A percentile compares a stretch with the other conserved stretches of the same genome.
Evolutionary conservation across 2,113 vertebrate genomes (phyloP).

Genomic region (Meleagris gallopavo): DNA sequence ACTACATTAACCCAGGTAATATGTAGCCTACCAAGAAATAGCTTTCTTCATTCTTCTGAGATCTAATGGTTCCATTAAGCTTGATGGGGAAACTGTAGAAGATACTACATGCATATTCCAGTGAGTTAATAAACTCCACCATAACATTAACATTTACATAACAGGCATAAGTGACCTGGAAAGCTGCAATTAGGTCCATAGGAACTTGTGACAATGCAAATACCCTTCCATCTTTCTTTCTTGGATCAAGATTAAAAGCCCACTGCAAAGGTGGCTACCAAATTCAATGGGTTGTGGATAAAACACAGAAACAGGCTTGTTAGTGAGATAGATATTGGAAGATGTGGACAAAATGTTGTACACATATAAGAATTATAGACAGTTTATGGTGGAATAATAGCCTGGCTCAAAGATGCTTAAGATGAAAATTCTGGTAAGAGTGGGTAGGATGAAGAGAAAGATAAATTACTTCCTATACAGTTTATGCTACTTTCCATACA

Average conservation of each 20-base stretch:
- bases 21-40: not conserved
- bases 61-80: not conserved
- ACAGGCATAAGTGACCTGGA: not conserved
- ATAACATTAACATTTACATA: conserved; percentile 6
- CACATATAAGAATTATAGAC: not conserved
- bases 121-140: not conserved
- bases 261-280: not conserved
- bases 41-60: not conserved
- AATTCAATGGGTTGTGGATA: not conserved
- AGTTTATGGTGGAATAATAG: not conserved
- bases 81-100: not conserved
- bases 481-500: conserved; percentile 11
- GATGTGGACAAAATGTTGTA: not conserved
- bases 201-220: not conserved
- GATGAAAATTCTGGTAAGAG: conserved; percentile 19
- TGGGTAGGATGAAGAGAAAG: conserved; percentile 4
- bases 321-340: not conserved
- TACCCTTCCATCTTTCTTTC: not conserved
- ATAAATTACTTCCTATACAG: conserved; percentile 1
- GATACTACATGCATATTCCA: not conserved
- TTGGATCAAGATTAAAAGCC: not conserved
- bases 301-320: not conserved
- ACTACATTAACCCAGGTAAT: not conserved
- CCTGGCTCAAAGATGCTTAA: conserved; percentile 26
- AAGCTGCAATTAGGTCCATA: not conserved